Percentiles rank a stretch among this genome's conserved stretches.
These are phyloP conservation scores for Cyanoderma ruficeps DNA, from an alignment of 2,113 vertebrate genomes.

Conservation along the genomic window DNA sequence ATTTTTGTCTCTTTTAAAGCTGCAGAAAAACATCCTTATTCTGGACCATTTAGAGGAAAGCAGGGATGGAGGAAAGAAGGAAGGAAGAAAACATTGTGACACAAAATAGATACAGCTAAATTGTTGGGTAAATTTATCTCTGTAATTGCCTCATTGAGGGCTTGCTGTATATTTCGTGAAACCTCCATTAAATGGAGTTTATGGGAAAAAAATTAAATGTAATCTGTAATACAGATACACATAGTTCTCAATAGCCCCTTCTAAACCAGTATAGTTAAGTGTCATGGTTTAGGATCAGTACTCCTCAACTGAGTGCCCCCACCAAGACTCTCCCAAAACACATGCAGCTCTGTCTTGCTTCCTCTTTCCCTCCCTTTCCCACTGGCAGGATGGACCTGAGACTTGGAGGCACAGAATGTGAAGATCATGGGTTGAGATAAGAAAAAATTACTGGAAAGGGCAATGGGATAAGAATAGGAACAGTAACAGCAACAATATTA, in stretches of 20 bases:
- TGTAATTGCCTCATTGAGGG: neutral
- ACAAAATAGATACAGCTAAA: neutral
- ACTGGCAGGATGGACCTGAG: neutral
- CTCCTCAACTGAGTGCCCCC: neutral
- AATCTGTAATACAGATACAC: fast-evolving
- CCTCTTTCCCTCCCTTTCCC: neutral
- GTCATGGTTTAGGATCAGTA: neutral
- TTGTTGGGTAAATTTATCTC: neutral
- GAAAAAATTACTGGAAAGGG: neutral
- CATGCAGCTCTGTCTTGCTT: fast-evolving
- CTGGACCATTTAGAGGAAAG: neutral
- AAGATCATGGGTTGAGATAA: neutral
- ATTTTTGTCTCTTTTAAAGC: neutral
- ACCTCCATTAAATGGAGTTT: neutral
- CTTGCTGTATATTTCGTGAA: neutral
- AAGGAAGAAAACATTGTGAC: neutral
- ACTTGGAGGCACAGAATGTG: neutral
- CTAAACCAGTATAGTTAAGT: neutral
- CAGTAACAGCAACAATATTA: neutral
- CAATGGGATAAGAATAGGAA: neutral
- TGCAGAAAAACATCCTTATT: neutral
- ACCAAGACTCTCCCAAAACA: neutral
- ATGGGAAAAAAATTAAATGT: neutral
- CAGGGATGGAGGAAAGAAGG: neutral
- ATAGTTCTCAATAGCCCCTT: neutral